Evolutionary conservation across 2,113 vertebrate genomes (phyloP).

Genomic region (Poeciliopsis occidentalis): DNA sequence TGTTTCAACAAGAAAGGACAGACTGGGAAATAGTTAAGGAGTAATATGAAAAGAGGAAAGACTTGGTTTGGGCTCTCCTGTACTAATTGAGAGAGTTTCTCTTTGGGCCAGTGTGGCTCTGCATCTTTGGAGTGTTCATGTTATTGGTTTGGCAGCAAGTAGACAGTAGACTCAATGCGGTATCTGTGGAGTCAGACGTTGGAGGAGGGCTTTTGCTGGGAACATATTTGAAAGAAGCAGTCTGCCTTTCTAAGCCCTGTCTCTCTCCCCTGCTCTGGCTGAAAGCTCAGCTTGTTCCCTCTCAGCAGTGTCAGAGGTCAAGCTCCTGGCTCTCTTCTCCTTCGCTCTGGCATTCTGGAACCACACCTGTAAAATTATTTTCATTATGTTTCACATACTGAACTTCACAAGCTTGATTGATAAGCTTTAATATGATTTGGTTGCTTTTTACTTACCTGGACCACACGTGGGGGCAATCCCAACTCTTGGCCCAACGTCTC

Average conservation of each 20-base stretch:
- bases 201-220: constrained; percentile 36
- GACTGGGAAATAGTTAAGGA: constrained; percentile 48
- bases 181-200: constrained; percentile 48
- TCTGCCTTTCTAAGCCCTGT: constrained; percentile 70
- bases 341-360: constrained; percentile 97
- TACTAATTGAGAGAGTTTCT: constrained; percentile 84
- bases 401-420: not conserved
- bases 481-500: constrained; percentile 95
- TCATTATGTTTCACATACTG: constrained; percentile 1
- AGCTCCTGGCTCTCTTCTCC: constrained; percentile 91
- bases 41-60: constrained; percentile 62
- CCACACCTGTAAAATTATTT: constrained; percentile 83
- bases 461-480: constrained; percentile 96
- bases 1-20: constrained; percentile 60
- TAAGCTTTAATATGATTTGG: not conserved
- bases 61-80: constrained; percentile 65
- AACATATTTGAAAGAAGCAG: constrained; percentile 44
- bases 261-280: constrained; percentile 90
- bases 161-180: constrained; percentile 30
- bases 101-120: constrained; percentile 76
- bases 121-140: constrained; percentile 77
- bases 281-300: constrained; percentile 78
- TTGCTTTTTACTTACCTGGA: constrained; percentile 78
- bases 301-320: constrained; percentile 73
- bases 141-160: constrained; percentile 71